phyloP scores from a whole-genome alignment of 2,888 invertebrate genomes.

The Serrognathus titanus region DNA sequence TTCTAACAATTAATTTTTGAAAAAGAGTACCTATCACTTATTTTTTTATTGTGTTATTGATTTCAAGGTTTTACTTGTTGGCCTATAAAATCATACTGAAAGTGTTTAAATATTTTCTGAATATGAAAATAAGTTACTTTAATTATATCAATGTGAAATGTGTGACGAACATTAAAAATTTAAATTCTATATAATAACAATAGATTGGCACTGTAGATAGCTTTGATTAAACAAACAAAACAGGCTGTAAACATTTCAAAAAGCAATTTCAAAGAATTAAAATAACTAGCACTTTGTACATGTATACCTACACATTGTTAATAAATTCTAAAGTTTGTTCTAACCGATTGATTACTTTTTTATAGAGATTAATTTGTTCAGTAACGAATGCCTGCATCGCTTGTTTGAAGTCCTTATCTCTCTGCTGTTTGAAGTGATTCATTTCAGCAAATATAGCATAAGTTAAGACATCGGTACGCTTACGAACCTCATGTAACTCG shows the following conservation, averaged over 20 bases:
- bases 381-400: conserved; percentile 82
- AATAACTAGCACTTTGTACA: not conserved
- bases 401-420: conserved; percentile 78
- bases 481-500: conserved; percentile 75
- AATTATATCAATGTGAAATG: not conserved
- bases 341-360: conserved; percentile 73
- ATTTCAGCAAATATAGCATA: conserved; percentile 93
- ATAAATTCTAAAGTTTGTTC: conserved; percentile 59
- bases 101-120: not conserved
- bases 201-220: too few relatives aligned
- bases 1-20: too few relatives aligned
- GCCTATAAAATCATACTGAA: not conserved
- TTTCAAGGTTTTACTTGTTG: too few relatives aligned
- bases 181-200: too few relatives aligned
- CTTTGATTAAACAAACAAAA: too few relatives aligned
- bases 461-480: conserved; percentile 86
- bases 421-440: conserved; percentile 85
- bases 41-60: too few relatives aligned
- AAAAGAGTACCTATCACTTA: too few relatives aligned
- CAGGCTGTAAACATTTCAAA: too few relatives aligned
- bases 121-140: not conserved
- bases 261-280: too few relatives aligned
- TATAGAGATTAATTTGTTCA: conserved; percentile 91
- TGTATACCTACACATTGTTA: conserved; percentile 38
- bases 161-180: too few relatives aligned